These are phyloP conservation scores for Lichenostomus cassidix DNA, from an alignment of 2,113 vertebrate species.

Conservation along the genomic window DNA sequence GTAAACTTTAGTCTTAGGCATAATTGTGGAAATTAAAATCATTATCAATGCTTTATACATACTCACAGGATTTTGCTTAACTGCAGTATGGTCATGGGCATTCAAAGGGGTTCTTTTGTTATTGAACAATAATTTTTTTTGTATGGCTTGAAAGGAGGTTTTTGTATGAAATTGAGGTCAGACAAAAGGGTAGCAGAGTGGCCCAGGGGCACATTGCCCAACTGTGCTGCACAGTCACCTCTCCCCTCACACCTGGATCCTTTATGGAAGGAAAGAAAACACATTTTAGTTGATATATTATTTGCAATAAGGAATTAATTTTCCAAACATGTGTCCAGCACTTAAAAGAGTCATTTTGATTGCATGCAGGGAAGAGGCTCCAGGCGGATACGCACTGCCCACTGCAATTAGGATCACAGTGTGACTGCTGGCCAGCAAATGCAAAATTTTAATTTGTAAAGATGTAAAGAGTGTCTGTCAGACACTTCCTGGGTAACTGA, in stretches of 20 bases:
- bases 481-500: not conserved
- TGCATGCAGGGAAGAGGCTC: not conserved
- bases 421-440: not conserved
- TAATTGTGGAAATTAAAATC: not conserved
- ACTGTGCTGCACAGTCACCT: accelerated
- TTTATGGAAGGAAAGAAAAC: not conserved
- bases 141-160: not conserved
- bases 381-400: not conserved
- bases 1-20: not conserved
- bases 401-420: not conserved
- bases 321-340: not conserved
- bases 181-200: not conserved
- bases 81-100: no score
- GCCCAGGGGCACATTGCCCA: accelerated
- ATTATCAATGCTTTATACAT: not conserved
- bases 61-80: not conserved
- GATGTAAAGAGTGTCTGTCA: not conserved
- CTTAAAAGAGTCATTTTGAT: not conserved
- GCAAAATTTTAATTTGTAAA: not conserved
- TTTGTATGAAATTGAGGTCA: not conserved
- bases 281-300: not conserved
- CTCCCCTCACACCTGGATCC: not conserved
- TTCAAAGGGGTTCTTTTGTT: not conserved
- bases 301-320: not conserved
- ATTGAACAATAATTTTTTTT: not conserved